These are phyloP conservation scores for Catocala fraxini DNA, from an alignment of 2,888 invertebrate species.

Conservation along the genomic window DNA sequence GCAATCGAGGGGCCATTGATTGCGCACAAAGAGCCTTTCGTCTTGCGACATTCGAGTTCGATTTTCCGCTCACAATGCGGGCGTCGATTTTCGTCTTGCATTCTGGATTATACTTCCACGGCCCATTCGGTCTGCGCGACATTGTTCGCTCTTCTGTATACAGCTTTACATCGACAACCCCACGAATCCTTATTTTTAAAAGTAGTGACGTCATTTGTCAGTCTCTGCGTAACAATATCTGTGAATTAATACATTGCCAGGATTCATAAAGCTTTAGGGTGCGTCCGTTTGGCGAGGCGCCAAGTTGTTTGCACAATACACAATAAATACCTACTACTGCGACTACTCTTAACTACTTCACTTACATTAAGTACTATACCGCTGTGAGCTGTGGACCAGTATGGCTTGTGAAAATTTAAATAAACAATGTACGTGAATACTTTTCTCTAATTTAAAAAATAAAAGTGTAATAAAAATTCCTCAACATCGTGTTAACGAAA, in stretches of 20 bases:
- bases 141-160: slow-evolving; percentile 63
- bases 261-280: slow-evolving; percentile 76
- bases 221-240: slow-evolving; percentile 66
- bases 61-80: slow-evolving; percentile 83
- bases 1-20: slow-evolving; percentile 84
- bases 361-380: slow-evolving; percentile 69
- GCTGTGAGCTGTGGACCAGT: slow-evolving; percentile 27
- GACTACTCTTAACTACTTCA: slow-evolving; percentile 82
- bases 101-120: slow-evolving; percentile 76
- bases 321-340: slow-evolving; percentile 80
- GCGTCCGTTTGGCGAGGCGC: slow-evolving; percentile 74
- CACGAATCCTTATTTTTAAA: slow-evolving; percentile 41
- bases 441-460: slow-evolving; percentile 24
- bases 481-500: slow-evolving; percentile 32
- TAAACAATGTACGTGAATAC: slow-evolving; percentile 17
- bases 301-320: slow-evolving; percentile 79
- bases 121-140: slow-evolving; percentile 68
- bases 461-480: slow-evolving; percentile 29
- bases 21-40: slow-evolving; percentile 82
- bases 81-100: slow-evolving; percentile 81
- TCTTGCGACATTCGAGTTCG: slow-evolving; percentile 81
- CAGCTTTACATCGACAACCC: slow-evolving; percentile 49
- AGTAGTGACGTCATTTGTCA: slow-evolving; percentile 62
- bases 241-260: slow-evolving; percentile 76
- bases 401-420: slow-evolving; percentile 29